Conservation (phyloP, 2,797 vertebrate species). For the Phylloscopus collybita region DNA sequence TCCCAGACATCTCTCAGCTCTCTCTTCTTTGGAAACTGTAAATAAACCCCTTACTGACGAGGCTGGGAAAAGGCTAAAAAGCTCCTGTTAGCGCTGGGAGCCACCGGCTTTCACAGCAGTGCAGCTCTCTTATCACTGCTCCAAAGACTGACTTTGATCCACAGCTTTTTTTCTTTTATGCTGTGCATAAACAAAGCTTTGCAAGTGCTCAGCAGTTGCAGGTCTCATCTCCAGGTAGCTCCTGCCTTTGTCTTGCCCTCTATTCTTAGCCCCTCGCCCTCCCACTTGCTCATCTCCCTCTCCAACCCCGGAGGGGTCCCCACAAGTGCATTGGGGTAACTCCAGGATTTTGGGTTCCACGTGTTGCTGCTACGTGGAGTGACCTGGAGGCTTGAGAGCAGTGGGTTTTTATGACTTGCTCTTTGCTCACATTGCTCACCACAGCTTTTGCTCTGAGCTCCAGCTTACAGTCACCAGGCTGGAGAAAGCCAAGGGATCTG, state of each 20-base stretch:
- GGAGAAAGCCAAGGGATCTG: neutral
- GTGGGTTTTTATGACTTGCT: neutral
- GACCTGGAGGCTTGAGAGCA: neutral
- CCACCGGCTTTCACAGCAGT: neutral
- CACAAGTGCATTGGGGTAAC: neutral
- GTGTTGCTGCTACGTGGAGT: neutral
- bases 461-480: neutral
- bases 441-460: neutral
- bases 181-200: neutral
- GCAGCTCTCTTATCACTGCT: neutral
- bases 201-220: neutral
- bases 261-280: neutral
- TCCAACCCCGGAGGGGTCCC: fast-evolving
- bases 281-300: neutral
- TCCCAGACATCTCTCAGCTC: neutral
- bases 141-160: neutral
- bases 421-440: neutral
- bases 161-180: neutral
- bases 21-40: neutral
- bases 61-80: neutral
- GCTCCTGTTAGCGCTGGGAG: neutral
- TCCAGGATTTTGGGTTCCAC: neutral
- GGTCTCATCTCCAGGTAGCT: neutral
- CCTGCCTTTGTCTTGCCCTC: neutral
- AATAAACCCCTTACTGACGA: neutral